Evolutionary conservation across 2,888 invertebrate species (phyloP), one percentile per base, ranked within the genome.

Genomic region (Tetropium fuscum): DNA sequence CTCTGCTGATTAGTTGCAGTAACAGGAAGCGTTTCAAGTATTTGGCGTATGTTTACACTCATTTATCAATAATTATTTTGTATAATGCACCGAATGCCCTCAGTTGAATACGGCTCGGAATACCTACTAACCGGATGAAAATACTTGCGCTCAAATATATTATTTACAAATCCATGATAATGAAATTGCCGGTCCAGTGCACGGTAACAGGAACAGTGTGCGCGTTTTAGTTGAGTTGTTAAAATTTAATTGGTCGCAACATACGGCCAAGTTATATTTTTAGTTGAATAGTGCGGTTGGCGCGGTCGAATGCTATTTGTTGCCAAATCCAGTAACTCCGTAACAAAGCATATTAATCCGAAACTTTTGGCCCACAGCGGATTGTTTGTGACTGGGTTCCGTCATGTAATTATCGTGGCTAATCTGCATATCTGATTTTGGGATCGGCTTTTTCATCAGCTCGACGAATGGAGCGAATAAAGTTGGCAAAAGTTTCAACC

Each of bases 311-410:
- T 45, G 22, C 41, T 47, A 34, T 55, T 60, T 51, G 51, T 55
- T 48, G 47, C 51, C 56, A 56, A 53, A 56, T 56, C 56, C 56
- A 6, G 53, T 13, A 53, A 53, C 45, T 56, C 47, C 20, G 10
- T 22, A 53, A 53, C 56, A 60, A 60, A 56, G 60, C 59, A 43
- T 48, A 53, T 53, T 53, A 60, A 56, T 60, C 48, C 47, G 32
- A 32, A 56, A 60, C 41, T 60, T 11, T 60, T 25, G 27, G 47
- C 41, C 56, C 25, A 43, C 34, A 40, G 47, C 45, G 38, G 36
- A 41, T 47, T 48, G 20, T 48, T 36, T 20, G 36, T 22, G 48
- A 36, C 20, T 36, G 22, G 15, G 38, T 36, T 56, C 11, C 22
- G 19, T 47, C 44, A 34, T 25, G 49, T 47, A 56, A 53, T 48